Conservation (phyloP, 2,113 vertebrate species). For the Melozone crissalis region DNA sequence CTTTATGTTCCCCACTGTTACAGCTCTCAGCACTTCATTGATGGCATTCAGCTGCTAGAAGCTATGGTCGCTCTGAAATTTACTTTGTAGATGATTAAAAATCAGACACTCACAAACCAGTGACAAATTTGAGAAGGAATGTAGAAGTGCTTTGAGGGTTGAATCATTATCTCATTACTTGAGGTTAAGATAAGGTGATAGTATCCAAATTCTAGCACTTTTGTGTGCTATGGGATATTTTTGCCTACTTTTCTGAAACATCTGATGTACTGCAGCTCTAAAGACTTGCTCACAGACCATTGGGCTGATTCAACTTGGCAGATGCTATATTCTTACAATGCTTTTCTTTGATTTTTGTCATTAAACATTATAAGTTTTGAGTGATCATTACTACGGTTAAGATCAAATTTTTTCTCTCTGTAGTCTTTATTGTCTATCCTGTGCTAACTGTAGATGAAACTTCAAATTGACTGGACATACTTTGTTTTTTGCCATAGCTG, state of each 20-base stretch:
- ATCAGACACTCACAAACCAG: not conserved
- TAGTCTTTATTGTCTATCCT: not conserved
- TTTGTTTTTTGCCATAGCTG: not conserved
- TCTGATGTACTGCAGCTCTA: not conserved
- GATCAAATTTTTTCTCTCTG: not conserved
- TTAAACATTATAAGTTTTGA: not conserved
- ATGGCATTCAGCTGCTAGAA: not conserved
- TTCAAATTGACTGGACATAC: not conserved
- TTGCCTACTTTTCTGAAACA: not conserved
- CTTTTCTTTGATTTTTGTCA: slow-evolving; percentile 16
- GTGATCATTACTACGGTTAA: slow-evolving; percentile 12
- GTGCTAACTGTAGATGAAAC: not conserved
- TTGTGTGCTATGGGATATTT: not conserved
- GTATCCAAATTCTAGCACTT: not conserved
- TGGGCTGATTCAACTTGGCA: not conserved
- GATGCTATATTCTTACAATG: not conserved
- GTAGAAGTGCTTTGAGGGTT: not conserved
- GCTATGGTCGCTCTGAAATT: not conserved
- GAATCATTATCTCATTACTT: not conserved
- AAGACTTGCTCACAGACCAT: not conserved
- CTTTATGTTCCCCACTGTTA: not conserved
- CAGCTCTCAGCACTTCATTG: not conserved
- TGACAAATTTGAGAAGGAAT: not conserved
- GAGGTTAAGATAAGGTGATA: not conserved
- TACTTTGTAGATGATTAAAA: not conserved